Evolutionary conservation across 2,888 invertebrate genomes (phyloP), one percentile per base, ranked within the genome.

Genomic region (Litoditis marina): DNA sequence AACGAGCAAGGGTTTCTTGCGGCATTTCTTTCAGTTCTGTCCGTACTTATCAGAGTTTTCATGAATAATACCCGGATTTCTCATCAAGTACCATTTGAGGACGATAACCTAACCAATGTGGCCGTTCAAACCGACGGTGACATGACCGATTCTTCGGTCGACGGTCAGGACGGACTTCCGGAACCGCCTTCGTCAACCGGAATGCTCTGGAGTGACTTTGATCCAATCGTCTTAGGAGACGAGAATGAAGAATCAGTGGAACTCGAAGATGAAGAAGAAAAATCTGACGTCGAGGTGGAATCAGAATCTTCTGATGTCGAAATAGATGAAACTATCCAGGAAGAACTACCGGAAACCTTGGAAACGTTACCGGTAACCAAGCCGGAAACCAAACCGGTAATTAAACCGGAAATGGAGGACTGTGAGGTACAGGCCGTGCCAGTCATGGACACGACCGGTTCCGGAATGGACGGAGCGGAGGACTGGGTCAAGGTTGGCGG

Each of bases 401-500:
- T 28, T n/a, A n/a, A 19, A 22, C 61, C 61, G 25, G 55, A 56
- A 25, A 62, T 62, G 31, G 66, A 66, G 31, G 55, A 61, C 22
- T 31, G 8, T 6, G 61, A 30, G 53, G 63, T 65, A 16, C 72
- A 72, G 47, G 69, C 69, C 7, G 63, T 60, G 7, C 56, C 60
- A 6, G 42, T 44, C 13, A 52, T 34, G 25, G 53, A 53, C 11
- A 19, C 28, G 2, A 44, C 31, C 19, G 72, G 67, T 16, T 52
- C 27, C 22, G 63, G 53, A 6, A 32, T 36, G 16, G 51, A 62
- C 22, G 68, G 42, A 22, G 49, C 65, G 22, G 72, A 72, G 25
- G 68, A 69, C 39, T 72, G 72, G 72, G 57, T 69, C 32, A 67
- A 72, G 72, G 72, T 72, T n/a, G 30, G 25, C 16, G 47, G 22